Evolutionary conservation across 2,888 invertebrate species (phyloP), one percentile per base, ranked within the genome.

Genomic region (Eumerus sabulonum): DNA sequence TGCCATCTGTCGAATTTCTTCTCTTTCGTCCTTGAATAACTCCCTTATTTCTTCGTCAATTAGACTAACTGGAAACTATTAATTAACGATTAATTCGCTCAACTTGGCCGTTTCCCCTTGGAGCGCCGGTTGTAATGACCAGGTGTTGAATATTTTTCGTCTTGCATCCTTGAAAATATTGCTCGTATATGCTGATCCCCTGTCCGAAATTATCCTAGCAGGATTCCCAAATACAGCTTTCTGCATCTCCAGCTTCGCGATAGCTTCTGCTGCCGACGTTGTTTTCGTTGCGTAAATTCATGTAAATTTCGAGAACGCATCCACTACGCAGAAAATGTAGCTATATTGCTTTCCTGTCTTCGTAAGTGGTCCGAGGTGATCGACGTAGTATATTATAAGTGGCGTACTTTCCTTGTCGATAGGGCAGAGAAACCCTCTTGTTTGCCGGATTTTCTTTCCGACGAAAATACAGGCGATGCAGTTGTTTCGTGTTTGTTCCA

Each of bases 281-380:
- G 50, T 60, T 40, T 60, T 60, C 11, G 48, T 40, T 12, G 38
- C 38, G n/a, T 40, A 60, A 14, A 60, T 18, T 36, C 12, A 60
- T n/a, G n/a, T n/a, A n/a, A n/a, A n/a, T n/a, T n/a, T n/a, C n/a
- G n/a, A n/a, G n/a, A n/a, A 60, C 0, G 38, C 18, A 19, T 48
- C 48, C 7, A 48, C 19, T 0, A 60, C 38, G 12, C 38, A 50
- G 11, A 50, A 27, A 9, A 50, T 42, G 27, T 42, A 51, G 3
- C 1, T 17, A 17, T 54, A 54, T 7, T 54, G 42, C 9, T 40
- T 54, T 2, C 17, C 12, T 17, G 50, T 51, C 7, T 19, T 51
- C 7, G 14, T 13, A 13, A 50, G 42, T 42, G 62, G 50, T 12
- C 50, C 50, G 7, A 62, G 27, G n/a, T 50, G 40, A 18, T 62